Evolutionary conservation across 2,113 vertebrate genomes (phyloP).

Genomic region (Lagopus muta): DNA sequence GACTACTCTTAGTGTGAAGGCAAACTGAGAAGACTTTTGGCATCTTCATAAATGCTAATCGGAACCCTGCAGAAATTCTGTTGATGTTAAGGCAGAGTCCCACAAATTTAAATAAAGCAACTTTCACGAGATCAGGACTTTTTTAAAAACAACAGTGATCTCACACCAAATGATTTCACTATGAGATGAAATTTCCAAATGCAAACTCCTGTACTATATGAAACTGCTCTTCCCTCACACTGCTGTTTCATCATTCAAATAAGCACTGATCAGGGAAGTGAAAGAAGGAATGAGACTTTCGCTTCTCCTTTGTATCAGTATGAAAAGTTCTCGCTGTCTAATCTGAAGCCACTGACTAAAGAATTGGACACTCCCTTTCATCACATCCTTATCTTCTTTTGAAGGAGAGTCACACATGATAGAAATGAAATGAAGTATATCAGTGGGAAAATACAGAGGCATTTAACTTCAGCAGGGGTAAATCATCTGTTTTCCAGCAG

Average conservation of each 20-base stretch:
- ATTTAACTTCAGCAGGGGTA: background rate
- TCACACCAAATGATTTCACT: background rate
- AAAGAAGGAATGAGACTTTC: slow-evolving; percentile 3
- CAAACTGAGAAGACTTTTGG: background rate
- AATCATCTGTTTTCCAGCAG: background rate
- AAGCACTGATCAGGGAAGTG: background rate
- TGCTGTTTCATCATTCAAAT: background rate
- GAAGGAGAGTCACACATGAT: background rate
- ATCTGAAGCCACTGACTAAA: background rate
- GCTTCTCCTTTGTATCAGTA: background rate
- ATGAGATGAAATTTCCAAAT: slow-evolving; percentile 2
- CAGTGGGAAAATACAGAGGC: background rate
- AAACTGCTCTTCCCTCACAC: background rate
- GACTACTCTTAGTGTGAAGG: background rate
- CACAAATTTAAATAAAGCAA: background rate
- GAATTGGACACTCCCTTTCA: background rate
- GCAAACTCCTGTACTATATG: background rate
- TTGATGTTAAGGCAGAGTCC: background rate
- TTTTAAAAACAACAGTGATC: background rate
- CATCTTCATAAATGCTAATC: background rate
- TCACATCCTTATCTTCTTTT: background rate
- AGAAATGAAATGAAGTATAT: background rate
- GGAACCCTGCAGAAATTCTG: background rate
- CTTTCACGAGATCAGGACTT: background rate
- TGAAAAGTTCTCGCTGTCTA: background rate